Base-by-base conservation (phyloP, 2,113 vertebrate genomes). In the Butorides virescens region DNA sequence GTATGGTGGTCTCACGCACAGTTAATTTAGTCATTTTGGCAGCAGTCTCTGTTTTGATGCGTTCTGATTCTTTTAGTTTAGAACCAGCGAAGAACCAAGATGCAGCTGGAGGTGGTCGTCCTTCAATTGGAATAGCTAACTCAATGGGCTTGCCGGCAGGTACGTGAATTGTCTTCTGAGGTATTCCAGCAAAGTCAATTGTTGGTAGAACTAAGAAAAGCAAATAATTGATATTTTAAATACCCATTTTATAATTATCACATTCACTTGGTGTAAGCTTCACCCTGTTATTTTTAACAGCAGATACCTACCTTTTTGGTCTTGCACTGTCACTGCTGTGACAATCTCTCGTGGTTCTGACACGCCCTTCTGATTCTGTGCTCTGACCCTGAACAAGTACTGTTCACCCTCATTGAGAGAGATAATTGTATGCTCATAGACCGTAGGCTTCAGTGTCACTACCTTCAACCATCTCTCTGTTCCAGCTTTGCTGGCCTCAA, bases 381-480 rank as follows among this genome's bases (percentile, higher is more conserved):
- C 99, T 97, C 98, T 98, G 80, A 99, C 98, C 96, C 99, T 98
- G 97, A 99, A 99, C 93, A 99, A 96, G 93, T 99, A 99, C 91
- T 99, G 99, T 97, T 99, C 99, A 5, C 98, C 98, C 97, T 99
- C 99, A 93, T 99, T 99, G 84, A 99, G 98, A 93, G 99, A 99
- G 80, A 98, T 98, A 30, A 99, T 98, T 55, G 99, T 99, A 88
- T 99, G 99, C 65, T 99, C 99, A 1, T 98, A 98, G 92, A 99
- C 91, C 0, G 98, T 99, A 93, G 98, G 98, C 97, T 99, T 99
- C 90, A 99, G 76, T 2, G 99, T 99, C 76, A 98, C 98, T 68
- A 99, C 99, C 93, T 99, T 99, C 99, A 99, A 98, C 99, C 99
- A 99, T 82, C 99, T 99, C 83, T 99, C 99, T 15, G 99, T 99